Conservation (phyloP, 2,113 vertebrate species). For the Anser brachyrhynchus region DNA sequence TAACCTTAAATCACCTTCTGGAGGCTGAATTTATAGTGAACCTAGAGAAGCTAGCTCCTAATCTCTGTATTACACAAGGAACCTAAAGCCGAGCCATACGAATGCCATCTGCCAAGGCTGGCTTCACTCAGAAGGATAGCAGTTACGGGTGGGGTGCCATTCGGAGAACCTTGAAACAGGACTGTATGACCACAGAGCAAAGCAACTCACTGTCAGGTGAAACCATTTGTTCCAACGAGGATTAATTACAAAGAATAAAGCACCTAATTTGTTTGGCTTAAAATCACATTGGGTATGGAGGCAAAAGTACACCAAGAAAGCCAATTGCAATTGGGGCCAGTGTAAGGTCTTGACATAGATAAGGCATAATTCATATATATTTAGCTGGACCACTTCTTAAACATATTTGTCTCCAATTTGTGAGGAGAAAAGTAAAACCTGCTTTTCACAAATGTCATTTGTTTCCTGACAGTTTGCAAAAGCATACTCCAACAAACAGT, state of each 20-base stretch:
- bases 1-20: background rate
- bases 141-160: fast-evolving
- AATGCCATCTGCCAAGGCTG: background rate
- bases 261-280: background rate
- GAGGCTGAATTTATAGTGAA: background rate
- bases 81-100: background rate
- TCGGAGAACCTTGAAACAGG: background rate
- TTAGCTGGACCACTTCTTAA: slow-evolving; percentile 54
- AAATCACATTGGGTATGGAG: background rate
- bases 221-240: background rate
- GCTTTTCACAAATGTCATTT: slow-evolving; percentile 59
- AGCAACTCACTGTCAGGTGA: background rate
- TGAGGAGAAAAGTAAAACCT: slow-evolving; percentile 36
- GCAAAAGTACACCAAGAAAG: background rate
- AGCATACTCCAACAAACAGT: slow-evolving; percentile 46
- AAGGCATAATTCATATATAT: background rate
- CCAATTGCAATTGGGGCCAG: background rate
- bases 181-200: background rate
- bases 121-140: background rate
- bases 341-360: background rate
- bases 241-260: background rate
- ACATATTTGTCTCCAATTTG: slow-evolving; percentile 43
- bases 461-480: slow-evolving; percentile 67
- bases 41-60: background rate
- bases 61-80: background rate